These are phyloP conservation scores for Entomobrya proxima DNA, from an alignment of 2,888 invertebrate genomes.

Conservation along the genomic window DNA sequence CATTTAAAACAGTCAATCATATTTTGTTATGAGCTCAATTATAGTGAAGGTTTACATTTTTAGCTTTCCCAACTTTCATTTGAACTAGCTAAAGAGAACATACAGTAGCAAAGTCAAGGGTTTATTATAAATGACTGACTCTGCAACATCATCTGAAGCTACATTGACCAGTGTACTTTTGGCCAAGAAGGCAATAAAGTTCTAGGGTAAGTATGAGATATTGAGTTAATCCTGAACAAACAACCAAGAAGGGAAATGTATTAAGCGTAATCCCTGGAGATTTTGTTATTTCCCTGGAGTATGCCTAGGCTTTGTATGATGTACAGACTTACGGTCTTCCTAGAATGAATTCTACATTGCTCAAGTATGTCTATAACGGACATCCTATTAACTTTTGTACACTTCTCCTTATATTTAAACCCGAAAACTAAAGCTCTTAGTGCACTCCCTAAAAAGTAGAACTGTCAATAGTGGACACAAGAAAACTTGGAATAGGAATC, in stretches of 20 bases:
- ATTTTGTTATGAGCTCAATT: too few relatives aligned
- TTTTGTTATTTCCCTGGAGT: constrained; percentile 55
- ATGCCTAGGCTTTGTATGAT: constrained; percentile 1
- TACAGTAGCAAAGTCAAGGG: neutral
- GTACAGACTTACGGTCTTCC: neutral
- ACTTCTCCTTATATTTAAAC: neutral
- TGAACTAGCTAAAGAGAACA: neutral
- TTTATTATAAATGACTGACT: constrained; percentile 55
- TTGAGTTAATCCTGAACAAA: constrained; percentile 63
- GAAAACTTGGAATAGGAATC: too few relatives aligned
- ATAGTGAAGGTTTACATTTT: neutral
- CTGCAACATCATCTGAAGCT: constrained; percentile 10
- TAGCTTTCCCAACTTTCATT: neutral
- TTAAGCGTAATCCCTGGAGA: constrained; percentile 57
- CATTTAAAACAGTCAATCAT: too few relatives aligned
- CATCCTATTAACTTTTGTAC: too few relatives aligned
- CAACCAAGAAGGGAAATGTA: constrained; percentile 61
- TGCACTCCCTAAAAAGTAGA: neutral
- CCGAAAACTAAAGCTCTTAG: neutral
- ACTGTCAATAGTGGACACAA: neutral
- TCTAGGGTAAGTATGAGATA: constrained; percentile 60
- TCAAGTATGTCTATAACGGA: too few relatives aligned
- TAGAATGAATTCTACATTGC: too few relatives aligned
- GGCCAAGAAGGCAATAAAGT: constrained; percentile 48
- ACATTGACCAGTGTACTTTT: constrained; percentile 39